phyloP scores from a whole-genome alignment of 2,888 invertebrate genomes.

The Luperina testacea region DNA sequence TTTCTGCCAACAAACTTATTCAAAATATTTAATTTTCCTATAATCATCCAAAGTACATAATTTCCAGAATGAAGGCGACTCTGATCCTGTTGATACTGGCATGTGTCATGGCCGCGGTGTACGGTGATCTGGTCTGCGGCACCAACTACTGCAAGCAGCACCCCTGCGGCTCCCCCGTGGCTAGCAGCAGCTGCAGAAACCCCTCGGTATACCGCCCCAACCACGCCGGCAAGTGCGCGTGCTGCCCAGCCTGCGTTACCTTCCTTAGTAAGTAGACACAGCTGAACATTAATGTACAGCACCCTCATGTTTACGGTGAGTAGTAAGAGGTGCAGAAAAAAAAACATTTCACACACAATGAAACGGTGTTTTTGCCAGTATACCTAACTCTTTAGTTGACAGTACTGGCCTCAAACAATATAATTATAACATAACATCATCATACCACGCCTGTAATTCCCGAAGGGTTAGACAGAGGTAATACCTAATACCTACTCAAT shows the following conservation, averaged over 20 bases:
- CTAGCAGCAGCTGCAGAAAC: conserved; percentile 74
- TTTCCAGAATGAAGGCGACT: conserved; percentile 82
- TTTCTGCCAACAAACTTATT: not conserved
- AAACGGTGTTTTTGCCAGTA: not conserved
- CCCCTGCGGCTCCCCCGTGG: conserved; percentile 76
- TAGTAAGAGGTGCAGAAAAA: not conserved
- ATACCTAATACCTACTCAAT: not conserved
- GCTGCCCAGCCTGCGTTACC: conserved; percentile 87
- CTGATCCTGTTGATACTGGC: conserved; percentile 76
- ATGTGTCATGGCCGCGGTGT: conserved; percentile 77
- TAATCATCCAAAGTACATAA: not conserved
- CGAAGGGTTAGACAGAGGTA: not conserved
- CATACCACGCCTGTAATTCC: not conserved
- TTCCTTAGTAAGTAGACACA: conserved; percentile 76
- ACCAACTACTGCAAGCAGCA: conserved; percentile 82
- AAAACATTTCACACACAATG: not conserved
- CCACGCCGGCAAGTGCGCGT: conserved; percentile 86
- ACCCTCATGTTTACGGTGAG: not conserved
- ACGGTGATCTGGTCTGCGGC: conserved; percentile 85
- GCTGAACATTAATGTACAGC: not conserved
- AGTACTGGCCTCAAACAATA: not conserved
- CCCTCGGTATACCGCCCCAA: conserved; percentile 78
- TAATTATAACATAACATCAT: not conserved
- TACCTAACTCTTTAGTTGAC: not conserved
- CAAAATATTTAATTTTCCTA: not conserved